phyloP scores from a whole-genome alignment of 2,888 invertebrate species.

The Gastracanthus pulcherrimus region DNA sequence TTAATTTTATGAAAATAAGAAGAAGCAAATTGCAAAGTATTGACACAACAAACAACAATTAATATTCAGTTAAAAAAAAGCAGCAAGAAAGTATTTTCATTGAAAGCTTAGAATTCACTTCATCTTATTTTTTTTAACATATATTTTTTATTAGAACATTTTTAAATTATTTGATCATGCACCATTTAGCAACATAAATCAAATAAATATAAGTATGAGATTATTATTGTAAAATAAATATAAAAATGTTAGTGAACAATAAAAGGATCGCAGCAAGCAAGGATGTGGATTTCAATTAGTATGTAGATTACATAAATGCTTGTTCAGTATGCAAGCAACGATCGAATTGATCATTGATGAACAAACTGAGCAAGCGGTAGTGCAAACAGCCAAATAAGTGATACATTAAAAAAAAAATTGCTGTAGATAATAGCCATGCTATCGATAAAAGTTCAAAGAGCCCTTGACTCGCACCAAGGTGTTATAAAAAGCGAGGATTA shows the following conservation, averaged over 20 bases:
- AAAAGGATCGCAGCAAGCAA: slow-evolving; percentile 32
- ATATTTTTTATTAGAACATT: not conserved
- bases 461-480: not conserved
- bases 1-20: slow-evolving; percentile 3
- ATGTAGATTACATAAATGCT: not conserved
- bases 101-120: not conserved
- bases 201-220: not conserved
- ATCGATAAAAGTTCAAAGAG: slow-evolving; percentile 13
- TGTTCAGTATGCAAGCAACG: not conserved
- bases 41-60: not conserved
- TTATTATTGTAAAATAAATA: not conserved
- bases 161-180: slow-evolving; percentile 15
- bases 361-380: slow-evolving; percentile 15
- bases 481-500: slow-evolving; percentile 4
- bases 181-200: slow-evolving; percentile 37
- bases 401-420: slow-evolving; percentile 12
- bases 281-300: slow-evolving; percentile 34
- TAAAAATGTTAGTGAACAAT: not conserved
- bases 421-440: slow-evolving; percentile 27
- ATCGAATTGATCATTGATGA: not conserved
- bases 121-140: not conserved
- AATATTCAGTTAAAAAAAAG: not conserved
- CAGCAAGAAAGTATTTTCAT: slow-evolving; percentile 4
- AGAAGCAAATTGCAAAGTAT: slow-evolving; percentile 7
- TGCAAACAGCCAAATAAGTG: slow-evolving; percentile 18